These are phyloP conservation scores for Lapara coniferarum DNA, from an alignment of 2,888 invertebrate genomes.

Conservation along the genomic window DNA sequence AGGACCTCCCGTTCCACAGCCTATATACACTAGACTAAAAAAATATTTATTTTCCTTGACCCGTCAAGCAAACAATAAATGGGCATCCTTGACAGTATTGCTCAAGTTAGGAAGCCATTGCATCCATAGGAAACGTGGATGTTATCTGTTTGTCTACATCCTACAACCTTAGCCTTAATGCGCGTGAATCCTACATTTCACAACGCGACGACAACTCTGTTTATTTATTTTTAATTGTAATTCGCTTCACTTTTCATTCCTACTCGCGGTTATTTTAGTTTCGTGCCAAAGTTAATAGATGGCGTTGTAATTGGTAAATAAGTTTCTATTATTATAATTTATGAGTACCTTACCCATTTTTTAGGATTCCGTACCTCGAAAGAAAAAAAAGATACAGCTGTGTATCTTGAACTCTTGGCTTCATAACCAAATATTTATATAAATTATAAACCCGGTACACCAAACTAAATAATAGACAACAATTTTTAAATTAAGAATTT, in stretches of 20 bases:
- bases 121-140: slow-evolving; percentile 25
- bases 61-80: slow-evolving; percentile 11
- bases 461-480: slow-evolving; percentile 3
- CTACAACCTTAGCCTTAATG: slow-evolving; percentile 24
- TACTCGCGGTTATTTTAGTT: slow-evolving; percentile 13
- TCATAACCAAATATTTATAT: too few species aligned
- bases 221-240: slow-evolving; percentile 15
- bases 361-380: too few species aligned
- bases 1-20: too few species aligned
- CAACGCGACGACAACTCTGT: slow-evolving; percentile 9
- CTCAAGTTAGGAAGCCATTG: slow-evolving; percentile 17
- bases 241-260: slow-evolving; percentile 5
- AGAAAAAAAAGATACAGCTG: too few species aligned
- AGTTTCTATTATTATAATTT: too few species aligned
- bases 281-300: neutral
- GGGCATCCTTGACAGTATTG: slow-evolving; percentile 17
- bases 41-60: neutral
- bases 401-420: too few species aligned
- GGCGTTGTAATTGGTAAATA: neutral
- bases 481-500: slow-evolving; percentile 13
- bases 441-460: slow-evolving; percentile 1
- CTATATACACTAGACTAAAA: too few species aligned
- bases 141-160: slow-evolving; percentile 19
- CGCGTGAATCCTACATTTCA: slow-evolving; percentile 23
- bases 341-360: too few species aligned